Evolutionary conservation across 2,113 vertebrate genomes (phyloP).

Genomic region (Marcusenius ussheri): DNA sequence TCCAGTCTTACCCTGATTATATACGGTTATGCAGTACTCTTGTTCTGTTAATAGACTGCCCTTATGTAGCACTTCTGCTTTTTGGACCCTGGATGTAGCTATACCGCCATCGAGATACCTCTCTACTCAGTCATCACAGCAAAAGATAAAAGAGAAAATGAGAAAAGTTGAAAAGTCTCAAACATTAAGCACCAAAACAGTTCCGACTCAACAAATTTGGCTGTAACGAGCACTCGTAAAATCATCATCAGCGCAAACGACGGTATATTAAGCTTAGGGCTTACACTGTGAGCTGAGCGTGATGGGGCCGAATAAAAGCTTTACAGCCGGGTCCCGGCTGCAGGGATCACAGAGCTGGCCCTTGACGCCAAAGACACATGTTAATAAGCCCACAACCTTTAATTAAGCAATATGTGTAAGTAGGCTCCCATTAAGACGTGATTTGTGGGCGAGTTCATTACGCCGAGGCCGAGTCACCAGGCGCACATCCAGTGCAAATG

Average conservation of each 20-base stretch:
- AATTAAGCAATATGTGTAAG: constrained; percentile 99
- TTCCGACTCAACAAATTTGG: constrained; percentile 48
- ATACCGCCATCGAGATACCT: too few relatives aligned
- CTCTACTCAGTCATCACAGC: not conserved
- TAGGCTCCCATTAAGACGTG: constrained; percentile 95
- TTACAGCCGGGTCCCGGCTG: constrained; percentile 81
- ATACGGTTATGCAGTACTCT: not conserved
- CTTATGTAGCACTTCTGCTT: not conserved
- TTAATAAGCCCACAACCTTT: constrained; percentile 99
- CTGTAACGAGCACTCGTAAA: constrained; percentile 62
- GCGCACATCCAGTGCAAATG: constrained; percentile 97
- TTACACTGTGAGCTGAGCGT: constrained; percentile 73
- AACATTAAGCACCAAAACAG: constrained; percentile 38
- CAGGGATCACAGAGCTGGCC: constrained; percentile 74
- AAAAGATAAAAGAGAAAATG: constrained; percentile 39
- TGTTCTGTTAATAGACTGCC: not conserved
- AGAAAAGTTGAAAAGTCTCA: constrained; percentile 47
- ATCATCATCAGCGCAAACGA: constrained; percentile 74
- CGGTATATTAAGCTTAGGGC: constrained; percentile 82
- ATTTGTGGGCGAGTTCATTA: constrained; percentile 99
- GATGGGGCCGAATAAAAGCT: constrained; percentile 95
- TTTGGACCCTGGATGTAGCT: not conserved
- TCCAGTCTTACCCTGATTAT: not conserved
- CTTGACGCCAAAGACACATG: constrained; percentile 92
- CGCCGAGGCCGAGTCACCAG: constrained; percentile 78